Percentiles rank a stretch among this genome's conserved stretches.
These are phyloP conservation scores for Urocyon cinereoargenteus DNA, from an alignment of 2,797 vertebrate genomes.

Conservation along the genomic window DNA sequence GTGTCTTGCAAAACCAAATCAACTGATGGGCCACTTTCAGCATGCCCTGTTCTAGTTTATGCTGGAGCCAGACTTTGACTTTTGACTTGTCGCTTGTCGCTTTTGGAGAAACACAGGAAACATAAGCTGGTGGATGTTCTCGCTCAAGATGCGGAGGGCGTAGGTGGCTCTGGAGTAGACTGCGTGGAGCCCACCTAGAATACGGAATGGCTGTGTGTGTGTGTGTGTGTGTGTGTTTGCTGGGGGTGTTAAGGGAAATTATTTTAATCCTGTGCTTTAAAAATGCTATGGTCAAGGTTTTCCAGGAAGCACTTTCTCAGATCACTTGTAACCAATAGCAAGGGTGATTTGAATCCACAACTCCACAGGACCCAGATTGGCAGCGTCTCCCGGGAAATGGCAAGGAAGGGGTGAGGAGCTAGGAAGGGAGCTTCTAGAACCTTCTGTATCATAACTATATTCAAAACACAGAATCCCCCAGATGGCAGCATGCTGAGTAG, in stretches of 20 bases:
- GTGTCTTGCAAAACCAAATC: constrained; percentile 15
- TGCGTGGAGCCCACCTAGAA: not conserved
- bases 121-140: not conserved
- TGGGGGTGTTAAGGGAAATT: not conserved
- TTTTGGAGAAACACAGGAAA: not conserved
- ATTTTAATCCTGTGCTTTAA: constrained; percentile 41
- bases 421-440: not conserved
- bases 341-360: not conserved
- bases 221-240: not conserved
- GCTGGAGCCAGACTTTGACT: not conserved
- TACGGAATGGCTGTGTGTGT: not conserved
- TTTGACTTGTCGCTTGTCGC: not conserved
- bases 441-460: not conserved
- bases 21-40: not conserved
- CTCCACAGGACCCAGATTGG: too few relatives aligned
- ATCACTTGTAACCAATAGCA: not conserved
- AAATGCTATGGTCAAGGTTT: constrained; percentile 39
- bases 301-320: constrained; percentile 28
- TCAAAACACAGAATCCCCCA: not conserved
- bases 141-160: not conserved
- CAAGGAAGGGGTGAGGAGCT: not conserved
- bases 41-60: not conserved
- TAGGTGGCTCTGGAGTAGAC: not conserved
- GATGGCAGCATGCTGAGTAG: not conserved
- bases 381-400: not conserved